phyloP scores from a whole-genome alignment of 2,797 vertebrate genomes.

The Peromyscus melanophrys region DNA sequence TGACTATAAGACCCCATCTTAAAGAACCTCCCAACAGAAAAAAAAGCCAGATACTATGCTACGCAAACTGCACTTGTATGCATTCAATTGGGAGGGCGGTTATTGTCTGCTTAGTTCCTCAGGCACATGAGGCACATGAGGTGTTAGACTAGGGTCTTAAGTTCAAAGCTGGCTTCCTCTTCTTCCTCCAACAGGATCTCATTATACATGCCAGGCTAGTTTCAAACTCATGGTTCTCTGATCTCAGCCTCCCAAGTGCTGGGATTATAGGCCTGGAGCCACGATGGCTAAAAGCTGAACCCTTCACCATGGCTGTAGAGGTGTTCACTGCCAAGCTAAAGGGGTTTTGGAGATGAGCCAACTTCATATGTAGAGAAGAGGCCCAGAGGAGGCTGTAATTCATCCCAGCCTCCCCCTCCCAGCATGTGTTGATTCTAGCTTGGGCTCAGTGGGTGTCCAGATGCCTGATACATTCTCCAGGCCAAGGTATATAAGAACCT shows the following conservation, averaged over 20 bases:
- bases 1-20: not conserved
- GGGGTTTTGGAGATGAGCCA: not conserved
- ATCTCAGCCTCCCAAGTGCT: not conserved
- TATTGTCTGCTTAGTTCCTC: not conserved
- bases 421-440: constrained; percentile 50
- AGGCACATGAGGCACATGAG: not conserved
- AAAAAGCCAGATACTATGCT: not conserved
- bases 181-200: not conserved
- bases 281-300: not conserved
- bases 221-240: not conserved
- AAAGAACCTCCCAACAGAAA: not conserved
- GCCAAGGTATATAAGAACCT: constrained; percentile 78
- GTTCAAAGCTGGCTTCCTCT: not conserved
- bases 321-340: not conserved
- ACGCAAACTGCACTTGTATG: not conserved
- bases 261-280: not conserved
- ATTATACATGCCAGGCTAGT: not conserved
- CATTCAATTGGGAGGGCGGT: not conserved
- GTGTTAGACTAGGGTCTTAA: not conserved
- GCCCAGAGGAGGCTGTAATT: not conserved
- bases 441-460: constrained; percentile 64
- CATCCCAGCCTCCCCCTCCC: not conserved
- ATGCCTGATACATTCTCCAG: constrained; percentile 75
- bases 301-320: not conserved
- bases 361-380: not conserved